phyloP scores from a whole-genome alignment of 2,113 vertebrate genomes.

The Scalopus aquaticus region DNA sequence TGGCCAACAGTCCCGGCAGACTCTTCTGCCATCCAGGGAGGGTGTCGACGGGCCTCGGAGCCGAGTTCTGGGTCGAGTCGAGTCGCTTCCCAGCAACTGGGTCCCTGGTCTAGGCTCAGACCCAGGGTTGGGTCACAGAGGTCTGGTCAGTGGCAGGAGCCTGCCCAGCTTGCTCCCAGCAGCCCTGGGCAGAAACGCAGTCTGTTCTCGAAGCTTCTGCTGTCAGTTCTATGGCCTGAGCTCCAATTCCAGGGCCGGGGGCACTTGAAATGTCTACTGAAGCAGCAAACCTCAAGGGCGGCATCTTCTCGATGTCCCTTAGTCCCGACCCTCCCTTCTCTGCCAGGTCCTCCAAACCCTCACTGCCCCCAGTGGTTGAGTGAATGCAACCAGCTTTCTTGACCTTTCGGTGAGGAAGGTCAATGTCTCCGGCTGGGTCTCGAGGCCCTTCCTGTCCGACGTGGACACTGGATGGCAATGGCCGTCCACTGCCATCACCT shows the following conservation, averaged over 20 bases:
- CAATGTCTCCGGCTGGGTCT: neutral
- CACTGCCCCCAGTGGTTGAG: rapidly evolving
- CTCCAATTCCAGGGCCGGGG: neutral
- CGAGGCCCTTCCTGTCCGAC: rapidly evolving
- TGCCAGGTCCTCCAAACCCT: neutral
- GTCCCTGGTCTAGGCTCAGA: neutral
- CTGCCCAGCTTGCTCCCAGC: neutral
- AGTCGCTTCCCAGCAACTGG: neutral
- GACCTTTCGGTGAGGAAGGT: neutral
- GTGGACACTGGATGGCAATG: no score
- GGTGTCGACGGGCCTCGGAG: neutral
- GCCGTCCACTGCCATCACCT: neutral
- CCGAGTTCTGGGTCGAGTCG: neutral
- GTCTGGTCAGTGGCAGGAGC: neutral
- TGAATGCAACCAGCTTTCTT: neutral
- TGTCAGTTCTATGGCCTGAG: neutral
- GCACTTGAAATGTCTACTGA: neutral
- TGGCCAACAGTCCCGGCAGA: neutral
- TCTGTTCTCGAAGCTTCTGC: neutral
- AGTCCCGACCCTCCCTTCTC: neutral
- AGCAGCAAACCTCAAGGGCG: neutral
- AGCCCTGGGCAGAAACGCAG: neutral
- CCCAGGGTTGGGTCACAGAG: neutral
- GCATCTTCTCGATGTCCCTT: neutral
- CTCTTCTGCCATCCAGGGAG: neutral